Conservation (phyloP, 1,140 invertebrate species). For the Augochlora pura region DNA sequence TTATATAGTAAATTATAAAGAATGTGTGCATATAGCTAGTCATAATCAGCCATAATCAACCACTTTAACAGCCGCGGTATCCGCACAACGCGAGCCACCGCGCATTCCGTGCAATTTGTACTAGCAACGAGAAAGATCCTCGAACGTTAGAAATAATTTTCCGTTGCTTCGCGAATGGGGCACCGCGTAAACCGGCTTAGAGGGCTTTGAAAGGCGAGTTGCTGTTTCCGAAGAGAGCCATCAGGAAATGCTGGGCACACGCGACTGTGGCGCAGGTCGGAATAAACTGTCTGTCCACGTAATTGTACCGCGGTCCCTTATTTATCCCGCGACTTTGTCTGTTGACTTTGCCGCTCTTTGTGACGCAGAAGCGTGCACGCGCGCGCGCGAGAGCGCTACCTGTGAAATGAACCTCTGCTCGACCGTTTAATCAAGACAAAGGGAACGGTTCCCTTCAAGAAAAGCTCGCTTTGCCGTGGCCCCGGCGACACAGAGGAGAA, state of each 20-base stretch:
- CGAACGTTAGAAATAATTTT: not conserved
- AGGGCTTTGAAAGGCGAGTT: slow-evolving; percentile 34
- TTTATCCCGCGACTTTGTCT: slow-evolving; percentile 35
- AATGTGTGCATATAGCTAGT: too few species aligned
- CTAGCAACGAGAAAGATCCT: not conserved
- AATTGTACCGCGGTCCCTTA: slow-evolving; percentile 50
- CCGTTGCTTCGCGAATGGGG: not conserved
- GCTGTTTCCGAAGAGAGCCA: slow-evolving; percentile 58
- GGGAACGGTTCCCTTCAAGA: slow-evolving; percentile 10
- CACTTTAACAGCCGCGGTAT: too few species aligned
- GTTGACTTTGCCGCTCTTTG: slow-evolving; percentile 5
- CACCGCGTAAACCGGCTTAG: slow-evolving; percentile 9
- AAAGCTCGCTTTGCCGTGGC: not conserved
- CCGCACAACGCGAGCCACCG: too few species aligned
- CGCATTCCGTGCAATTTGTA: not conserved
- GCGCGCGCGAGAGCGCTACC: not conserved
- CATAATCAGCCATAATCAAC: too few species aligned
- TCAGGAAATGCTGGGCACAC: slow-evolving; percentile 47
- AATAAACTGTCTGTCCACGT: slow-evolving; percentile 60
- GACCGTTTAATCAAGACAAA: slow-evolving; percentile 44
- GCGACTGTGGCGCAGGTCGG: slow-evolving; percentile 15
- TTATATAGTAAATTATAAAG: too few species aligned
- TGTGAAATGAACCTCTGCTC: slow-evolving; percentile 28
- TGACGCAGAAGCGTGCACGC: not conserved
- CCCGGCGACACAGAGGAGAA: not conserved